phyloP scores from a whole-genome alignment of 2,797 vertebrate species.

The Microtus californicus region DNA sequence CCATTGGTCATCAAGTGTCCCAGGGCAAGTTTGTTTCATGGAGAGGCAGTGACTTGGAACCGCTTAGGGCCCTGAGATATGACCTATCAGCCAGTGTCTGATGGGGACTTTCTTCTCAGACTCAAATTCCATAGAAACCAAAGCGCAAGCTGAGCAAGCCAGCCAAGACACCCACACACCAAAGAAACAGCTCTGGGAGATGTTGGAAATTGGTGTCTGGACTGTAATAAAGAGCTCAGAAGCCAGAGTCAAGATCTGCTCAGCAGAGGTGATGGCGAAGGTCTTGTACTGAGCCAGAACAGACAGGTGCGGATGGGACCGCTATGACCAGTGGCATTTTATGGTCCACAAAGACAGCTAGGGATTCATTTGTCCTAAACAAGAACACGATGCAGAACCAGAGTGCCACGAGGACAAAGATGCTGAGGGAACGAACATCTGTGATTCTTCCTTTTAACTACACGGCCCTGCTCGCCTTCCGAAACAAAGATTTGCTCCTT shows the following conservation, averaged over 20 bases:
- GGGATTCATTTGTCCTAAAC: background rate
- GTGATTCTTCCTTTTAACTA: background rate
- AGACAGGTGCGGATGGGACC: accelerated
- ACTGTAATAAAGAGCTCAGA: background rate
- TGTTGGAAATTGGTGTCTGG: no score
- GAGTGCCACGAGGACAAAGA: background rate
- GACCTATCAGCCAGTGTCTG: background rate
- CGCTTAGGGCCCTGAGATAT: background rate
- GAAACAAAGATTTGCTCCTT: background rate
- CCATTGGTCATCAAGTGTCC: accelerated
- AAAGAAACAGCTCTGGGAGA: background rate
- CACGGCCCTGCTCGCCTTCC: accelerated
- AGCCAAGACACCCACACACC: background rate
- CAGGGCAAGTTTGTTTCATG: background rate
- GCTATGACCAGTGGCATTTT: background rate
- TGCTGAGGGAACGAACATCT: accelerated
- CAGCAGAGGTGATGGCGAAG: background rate
- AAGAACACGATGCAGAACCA: background rate
- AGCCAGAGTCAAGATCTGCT: background rate
- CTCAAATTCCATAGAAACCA: background rate
- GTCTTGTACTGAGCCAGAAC: background rate
- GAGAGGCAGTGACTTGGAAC: background rate
- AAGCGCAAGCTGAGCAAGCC: background rate
- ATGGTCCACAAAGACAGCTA: background rate
- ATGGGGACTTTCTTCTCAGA: background rate